Evolutionary conservation across 2,888 invertebrate species (phyloP).

Genomic region (Drosophila neonasuta): DNA sequence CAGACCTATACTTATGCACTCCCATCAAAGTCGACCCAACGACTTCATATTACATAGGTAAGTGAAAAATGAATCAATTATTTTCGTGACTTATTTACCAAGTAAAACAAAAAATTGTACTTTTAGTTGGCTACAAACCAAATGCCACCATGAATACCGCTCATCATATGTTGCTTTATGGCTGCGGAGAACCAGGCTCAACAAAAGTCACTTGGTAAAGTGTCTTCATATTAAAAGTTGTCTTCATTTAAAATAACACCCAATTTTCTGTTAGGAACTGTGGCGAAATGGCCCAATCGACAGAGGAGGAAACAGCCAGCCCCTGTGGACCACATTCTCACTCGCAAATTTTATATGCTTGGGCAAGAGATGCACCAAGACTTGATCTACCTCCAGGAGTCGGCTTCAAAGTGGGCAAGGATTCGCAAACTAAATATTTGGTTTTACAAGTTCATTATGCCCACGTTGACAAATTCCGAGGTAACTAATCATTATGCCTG

Average conservation of each 20-base stretch:
- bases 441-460: conserved; percentile 97
- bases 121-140: conserved; percentile 91
- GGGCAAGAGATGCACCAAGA: conserved; percentile 95
- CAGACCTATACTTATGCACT: conserved; percentile 95
- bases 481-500: conserved; percentile 80
- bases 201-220: conserved; percentile 86
- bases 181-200: conserved; percentile 87
- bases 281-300: conserved; percentile 91
- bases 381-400: conserved; percentile 92
- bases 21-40: conserved; percentile 91
- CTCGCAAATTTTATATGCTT: conserved; percentile 92
- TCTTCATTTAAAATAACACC: background rate
- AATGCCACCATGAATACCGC: conserved; percentile 95
- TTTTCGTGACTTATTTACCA: background rate
- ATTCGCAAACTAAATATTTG: conserved; percentile 92
- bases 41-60: conserved; percentile 92
- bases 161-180: conserved; percentile 96
- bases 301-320: conserved; percentile 85
- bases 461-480: conserved; percentile 85
- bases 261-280: conserved; percentile 87
- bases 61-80: conserved; percentile 41
- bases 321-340: conserved; percentile 90
- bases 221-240: background rate
- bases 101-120: background rate
- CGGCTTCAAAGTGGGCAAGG: conserved; percentile 94